Base-by-base conservation (phyloP, 2,888 invertebrate genomes). In the Euzetes globulus region DNA sequence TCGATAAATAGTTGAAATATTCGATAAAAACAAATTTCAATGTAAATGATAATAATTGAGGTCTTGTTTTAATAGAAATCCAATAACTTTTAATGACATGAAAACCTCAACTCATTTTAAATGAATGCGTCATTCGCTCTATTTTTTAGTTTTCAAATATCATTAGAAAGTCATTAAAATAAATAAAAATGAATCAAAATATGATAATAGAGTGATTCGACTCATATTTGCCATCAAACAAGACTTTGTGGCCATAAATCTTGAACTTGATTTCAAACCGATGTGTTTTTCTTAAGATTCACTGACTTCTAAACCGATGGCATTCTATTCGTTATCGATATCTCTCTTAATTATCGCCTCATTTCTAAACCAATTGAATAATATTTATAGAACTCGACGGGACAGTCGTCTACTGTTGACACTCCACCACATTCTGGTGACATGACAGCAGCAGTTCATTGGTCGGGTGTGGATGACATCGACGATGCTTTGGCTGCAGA, bases 401-500 rank as follows among this genome's bases (percentile, higher is more conserved):
- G 37, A 29, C 33, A 65, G 65, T 65, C 37, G 19, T 65, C 65
- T 65, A 19, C 19, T 37, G 65, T 58, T 3, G 58, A 58, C 27
- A 27, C 15, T 58, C 58, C 25, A 1, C 27, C 58, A 19, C 7
- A 55, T 22, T n/a, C 22, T n/a, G 58, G 25, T 22, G 27, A 58
- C 3, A 77, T 77, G 77, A 60, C 76, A 22, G 74, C 75, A 22
- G 68, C 77, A 17, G 72, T 72, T 17, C 76, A 76, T 41, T 80
- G 79, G 79, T 74, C 77, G n/a, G 76, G 77, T 52, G 87, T 87
- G 75, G 88, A 88, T 80, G 88, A 88, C 80, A 86, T 89, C 72
- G 86, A 87, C 77, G 88, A 88, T 78, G 86, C 86, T 68, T 83
- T 89, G 77, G 89, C 88, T 27, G 88, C 88, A 41, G 89, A 90